A percentile compares a stretch with the other conserved stretches of the same genome.
phyloP scores from a whole-genome alignment of 1,140 invertebrate genomes.

The Aporrectodea caliginosa region DNA sequence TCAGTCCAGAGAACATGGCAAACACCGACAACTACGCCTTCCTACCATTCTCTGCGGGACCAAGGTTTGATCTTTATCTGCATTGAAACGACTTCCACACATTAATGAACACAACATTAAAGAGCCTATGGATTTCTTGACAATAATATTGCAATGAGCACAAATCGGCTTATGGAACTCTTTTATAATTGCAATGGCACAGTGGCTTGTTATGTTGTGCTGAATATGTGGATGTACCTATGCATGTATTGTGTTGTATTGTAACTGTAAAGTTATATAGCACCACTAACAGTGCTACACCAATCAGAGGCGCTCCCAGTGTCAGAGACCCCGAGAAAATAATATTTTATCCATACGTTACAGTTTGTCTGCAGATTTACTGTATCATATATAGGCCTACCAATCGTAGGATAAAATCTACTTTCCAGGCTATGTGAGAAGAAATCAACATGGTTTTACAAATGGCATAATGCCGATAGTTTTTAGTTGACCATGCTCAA shows the following conservation, averaged over 20 bases:
- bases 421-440: neutral
- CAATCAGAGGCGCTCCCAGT: too few species aligned
- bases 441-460: neutral
- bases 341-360: too few species aligned
- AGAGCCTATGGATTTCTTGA: neutral
- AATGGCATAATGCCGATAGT: neutral
- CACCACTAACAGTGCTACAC: too few species aligned
- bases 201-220: neutral
- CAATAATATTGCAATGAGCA: neutral
- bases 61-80: slow-evolving; percentile 34
- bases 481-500: neutral
- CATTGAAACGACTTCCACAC: too few species aligned
- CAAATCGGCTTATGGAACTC: neutral
- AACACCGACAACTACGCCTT: slow-evolving; percentile 35
- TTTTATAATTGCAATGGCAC: neutral
- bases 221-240: neutral
- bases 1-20: slow-evolving; percentile 35
- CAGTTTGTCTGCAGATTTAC: too few species aligned
- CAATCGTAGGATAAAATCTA: too few species aligned
- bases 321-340: too few species aligned
- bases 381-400: too few species aligned
- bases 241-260: too few species aligned
- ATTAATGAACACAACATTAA: too few species aligned
- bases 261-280: too few species aligned
- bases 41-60: slow-evolving; percentile 42